Conservation (phyloP, 2,797 vertebrate genomes). For the Amazonetta brasiliensis region DNA sequence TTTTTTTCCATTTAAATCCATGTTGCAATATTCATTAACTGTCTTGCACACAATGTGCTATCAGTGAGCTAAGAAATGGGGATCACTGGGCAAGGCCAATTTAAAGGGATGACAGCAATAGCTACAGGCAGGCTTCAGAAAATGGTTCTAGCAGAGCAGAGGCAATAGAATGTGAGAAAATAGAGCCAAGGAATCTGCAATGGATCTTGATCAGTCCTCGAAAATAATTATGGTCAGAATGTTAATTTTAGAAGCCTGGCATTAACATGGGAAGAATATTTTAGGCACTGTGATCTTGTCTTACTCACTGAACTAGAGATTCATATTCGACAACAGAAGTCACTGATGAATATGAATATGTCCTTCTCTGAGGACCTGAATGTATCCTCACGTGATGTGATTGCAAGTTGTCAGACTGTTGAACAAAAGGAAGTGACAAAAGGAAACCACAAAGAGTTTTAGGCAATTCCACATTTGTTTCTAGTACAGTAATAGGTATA, state of each 20-base stretch:
- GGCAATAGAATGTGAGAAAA: background rate
- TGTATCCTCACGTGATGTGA: background rate
- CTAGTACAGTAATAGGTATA: background rate
- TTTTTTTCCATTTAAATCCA: background rate
- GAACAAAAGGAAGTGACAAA: background rate
- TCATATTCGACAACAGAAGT: background rate
- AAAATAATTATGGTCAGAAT: background rate
- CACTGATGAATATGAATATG: background rate
- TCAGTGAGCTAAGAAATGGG: background rate
- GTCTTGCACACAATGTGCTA: background rate
- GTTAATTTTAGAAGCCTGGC: background rate
- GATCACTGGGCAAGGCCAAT: background rate
- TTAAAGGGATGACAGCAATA: background rate
- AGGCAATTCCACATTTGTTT: background rate
- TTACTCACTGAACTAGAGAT: background rate
- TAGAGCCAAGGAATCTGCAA: background rate
- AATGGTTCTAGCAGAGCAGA: background rate
- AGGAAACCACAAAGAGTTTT: background rate
- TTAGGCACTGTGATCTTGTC: background rate
- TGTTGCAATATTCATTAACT: background rate
- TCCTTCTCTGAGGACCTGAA: background rate
- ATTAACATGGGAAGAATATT: background rate
- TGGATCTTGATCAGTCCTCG: background rate
- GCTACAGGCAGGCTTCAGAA: background rate
- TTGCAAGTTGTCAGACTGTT: background rate